These are phyloP conservation scores for Mesochorus sp. DNA, from an alignment of 2,888 invertebrate species.

Conservation along the genomic window DNA sequence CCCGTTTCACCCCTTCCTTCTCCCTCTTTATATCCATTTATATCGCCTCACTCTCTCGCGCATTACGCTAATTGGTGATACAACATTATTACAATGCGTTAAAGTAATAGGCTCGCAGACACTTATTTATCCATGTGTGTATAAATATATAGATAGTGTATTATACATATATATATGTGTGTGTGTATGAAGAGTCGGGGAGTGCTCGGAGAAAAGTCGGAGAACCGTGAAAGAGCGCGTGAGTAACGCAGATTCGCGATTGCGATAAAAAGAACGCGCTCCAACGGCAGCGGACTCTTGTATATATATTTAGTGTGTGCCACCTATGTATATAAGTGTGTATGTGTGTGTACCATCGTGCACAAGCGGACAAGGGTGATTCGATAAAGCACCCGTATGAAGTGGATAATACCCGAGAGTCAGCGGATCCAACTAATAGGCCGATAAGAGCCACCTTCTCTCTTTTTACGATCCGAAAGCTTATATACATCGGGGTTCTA, in stretches of 20 bases:
- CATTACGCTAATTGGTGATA: slow-evolving; percentile 75
- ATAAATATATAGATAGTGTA: not conserved
- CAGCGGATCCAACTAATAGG: slow-evolving; percentile 75
- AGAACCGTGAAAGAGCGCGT: slow-evolving; percentile 74
- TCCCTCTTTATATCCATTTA: not conserved
- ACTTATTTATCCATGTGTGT: not conserved
- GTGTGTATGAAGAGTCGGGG: not conserved
- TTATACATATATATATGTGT: not conserved
- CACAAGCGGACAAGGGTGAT: slow-evolving; percentile 59
- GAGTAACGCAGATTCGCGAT: slow-evolving; percentile 69
- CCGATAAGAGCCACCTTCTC: slow-evolving; percentile 77
- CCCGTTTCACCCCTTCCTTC: slow-evolving; percentile 2
- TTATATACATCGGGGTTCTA: not conserved
- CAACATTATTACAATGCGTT: slow-evolving; percentile 78
- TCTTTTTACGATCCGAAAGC: slow-evolving; percentile 44
- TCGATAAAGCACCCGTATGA: slow-evolving; percentile 69
- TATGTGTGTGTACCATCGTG: no score
- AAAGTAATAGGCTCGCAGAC: slow-evolving; percentile 71
- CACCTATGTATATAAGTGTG: slow-evolving; percentile 8
- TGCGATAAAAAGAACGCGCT: slow-evolving; percentile 69
- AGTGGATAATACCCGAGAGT: slow-evolving; percentile 41
- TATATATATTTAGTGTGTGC: slow-evolving; percentile 8
- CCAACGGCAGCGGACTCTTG: slow-evolving; percentile 35
- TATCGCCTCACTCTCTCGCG: slow-evolving; percentile 35
- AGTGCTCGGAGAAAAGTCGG: slow-evolving; percentile 68